Evolutionary conservation across 2,888 invertebrate species (phyloP).

Genomic region (Stenodera caucasica): DNA sequence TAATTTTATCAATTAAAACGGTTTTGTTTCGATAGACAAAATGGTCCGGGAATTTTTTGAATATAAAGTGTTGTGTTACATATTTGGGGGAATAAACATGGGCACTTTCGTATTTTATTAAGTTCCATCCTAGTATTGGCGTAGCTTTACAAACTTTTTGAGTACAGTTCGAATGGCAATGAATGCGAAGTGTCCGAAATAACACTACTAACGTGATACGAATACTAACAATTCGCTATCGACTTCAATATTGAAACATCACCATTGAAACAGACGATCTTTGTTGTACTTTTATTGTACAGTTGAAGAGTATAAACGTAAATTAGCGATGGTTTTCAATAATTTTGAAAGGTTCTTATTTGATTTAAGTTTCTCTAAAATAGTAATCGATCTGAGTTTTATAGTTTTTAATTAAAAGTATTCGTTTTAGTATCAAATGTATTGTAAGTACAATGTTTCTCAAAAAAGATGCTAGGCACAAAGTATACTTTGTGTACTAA

Average conservation of each 20-base stretch:
- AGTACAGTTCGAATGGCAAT: conserved; percentile 35
- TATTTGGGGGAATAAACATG: conserved; percentile 19
- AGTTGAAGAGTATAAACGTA: not conserved
- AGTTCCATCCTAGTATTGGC: conserved; percentile 22
- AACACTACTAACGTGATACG: conserved; percentile 33
- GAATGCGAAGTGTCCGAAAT: conserved; percentile 38
- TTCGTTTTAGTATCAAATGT: not conserved
- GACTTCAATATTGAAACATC: conserved; percentile 35
- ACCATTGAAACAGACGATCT: not conserved
- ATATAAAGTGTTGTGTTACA: conserved; percentile 6
- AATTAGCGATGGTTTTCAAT: not conserved
- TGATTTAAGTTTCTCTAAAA: not conserved
- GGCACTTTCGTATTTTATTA: conserved; percentile 29
- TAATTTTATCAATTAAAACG: not conserved
- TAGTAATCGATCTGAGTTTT: not conserved
- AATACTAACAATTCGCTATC: conserved; percentile 33
- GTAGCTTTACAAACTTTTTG: conserved; percentile 33
- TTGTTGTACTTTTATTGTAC: not conserved
- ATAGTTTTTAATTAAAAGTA: conserved; percentile 1
- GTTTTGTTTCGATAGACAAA: not conserved
- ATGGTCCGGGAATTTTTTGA: not conserved
- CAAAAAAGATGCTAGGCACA: no score
- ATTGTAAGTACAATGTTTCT: no score
- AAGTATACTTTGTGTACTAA: not conserved
- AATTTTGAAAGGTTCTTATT: not conserved